These are phyloP conservation scores for Oreochromis spilurus DNA, from an alignment of 2,113 vertebrate genomes.

Conservation along the genomic window DNA sequence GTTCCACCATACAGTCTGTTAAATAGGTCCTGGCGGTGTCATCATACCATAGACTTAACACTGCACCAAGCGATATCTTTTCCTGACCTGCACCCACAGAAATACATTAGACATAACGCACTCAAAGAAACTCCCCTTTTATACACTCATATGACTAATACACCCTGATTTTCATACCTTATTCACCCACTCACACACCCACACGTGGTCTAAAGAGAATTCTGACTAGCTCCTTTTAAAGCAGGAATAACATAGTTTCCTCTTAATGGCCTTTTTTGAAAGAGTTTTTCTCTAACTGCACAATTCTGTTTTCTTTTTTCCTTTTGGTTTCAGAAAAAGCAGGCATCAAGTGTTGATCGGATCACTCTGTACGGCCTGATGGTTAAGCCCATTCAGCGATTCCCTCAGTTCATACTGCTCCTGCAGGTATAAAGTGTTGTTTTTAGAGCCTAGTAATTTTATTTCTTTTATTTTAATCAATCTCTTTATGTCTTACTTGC, in stretches of 20 bases:
- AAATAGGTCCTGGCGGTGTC: background rate
- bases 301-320: background rate
- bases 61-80: background rate
- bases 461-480: background rate
- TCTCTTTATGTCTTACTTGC: background rate
- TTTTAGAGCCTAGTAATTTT: background rate
- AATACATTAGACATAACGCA: constrained; percentile 14
- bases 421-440: constrained; percentile 79
- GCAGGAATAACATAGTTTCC: background rate
- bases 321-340: constrained; percentile 78
- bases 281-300: background rate
- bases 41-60: background rate
- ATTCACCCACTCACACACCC: constrained; percentile 33
- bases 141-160: constrained; percentile 15
- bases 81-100: constrained; percentile 8
- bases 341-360: constrained; percentile 85
- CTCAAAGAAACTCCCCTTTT: background rate
- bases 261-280: background rate
- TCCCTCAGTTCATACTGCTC: constrained; percentile 95
- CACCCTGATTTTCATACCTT: constrained; percentile 8
- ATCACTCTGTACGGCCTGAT: constrained; percentile 94
- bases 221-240: background rate
- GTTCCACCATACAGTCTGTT: background rate
- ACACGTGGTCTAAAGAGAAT: constrained; percentile 1
- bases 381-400: constrained; percentile 96